Conservation (phyloP, 2,797 vertebrate genomes). For the Lithobates sylvaticus region DNA sequence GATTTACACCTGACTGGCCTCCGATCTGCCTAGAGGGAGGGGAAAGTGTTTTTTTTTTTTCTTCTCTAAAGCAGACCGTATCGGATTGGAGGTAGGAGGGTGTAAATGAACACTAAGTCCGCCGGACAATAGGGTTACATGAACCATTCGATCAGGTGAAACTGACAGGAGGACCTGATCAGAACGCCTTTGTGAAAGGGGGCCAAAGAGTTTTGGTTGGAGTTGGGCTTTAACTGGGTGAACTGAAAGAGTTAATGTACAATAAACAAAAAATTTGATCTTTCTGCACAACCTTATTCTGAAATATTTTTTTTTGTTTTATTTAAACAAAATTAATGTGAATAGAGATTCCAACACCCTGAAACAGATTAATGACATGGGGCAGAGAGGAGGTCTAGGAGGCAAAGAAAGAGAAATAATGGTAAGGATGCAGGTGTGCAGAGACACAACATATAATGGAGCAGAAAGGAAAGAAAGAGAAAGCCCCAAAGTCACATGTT, state of each 20-base stretch:
- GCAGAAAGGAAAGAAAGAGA: background rate
- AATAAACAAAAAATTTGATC: slow-evolving; percentile 29
- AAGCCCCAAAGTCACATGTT: slow-evolving; percentile 25
- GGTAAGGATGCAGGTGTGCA: background rate
- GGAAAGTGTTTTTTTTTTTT: no score
- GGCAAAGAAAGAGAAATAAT: background rate
- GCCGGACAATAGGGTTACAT: no score
- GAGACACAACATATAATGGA: slow-evolving; percentile 2
- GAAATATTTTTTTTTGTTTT: slow-evolving; percentile 89
- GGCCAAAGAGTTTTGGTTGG: no score
- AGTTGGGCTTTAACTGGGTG: no score
- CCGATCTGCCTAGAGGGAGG: no score
- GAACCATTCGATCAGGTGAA: no score
- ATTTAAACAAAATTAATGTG: slow-evolving; percentile 76
- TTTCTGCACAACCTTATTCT: slow-evolving; percentile 79
- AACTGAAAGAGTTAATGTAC: background rate
- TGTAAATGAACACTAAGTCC: no score
- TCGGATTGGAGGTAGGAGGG: no score
- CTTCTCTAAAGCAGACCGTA: no score
- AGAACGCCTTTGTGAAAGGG: no score
- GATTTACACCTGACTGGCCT: no score
- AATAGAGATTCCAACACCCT: slow-evolving; percentile 67
- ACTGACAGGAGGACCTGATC: no score
- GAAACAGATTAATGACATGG: slow-evolving; percentile 69
- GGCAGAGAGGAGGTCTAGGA: slow-evolving; percentile 65